Evolutionary conservation across 2,888 invertebrate species (phyloP), one percentile per base, ranked within the genome.

Genomic region (Archips crataeganus): DNA sequence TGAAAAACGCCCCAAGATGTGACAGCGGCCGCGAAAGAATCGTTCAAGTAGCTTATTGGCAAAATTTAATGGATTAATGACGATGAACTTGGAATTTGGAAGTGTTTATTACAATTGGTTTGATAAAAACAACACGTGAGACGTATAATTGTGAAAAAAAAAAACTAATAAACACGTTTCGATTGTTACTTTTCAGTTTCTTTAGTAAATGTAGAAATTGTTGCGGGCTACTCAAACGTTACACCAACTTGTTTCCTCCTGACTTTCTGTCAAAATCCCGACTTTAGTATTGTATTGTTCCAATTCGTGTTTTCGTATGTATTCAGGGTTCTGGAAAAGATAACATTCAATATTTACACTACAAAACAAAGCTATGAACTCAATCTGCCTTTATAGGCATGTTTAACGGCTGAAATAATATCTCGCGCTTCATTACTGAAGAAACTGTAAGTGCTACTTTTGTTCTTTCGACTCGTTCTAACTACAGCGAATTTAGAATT

Each of bases 331-430:
- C 45, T 60, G 34, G 36, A 59, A 45, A 70, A 75, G 70, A 73
- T 67, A 75, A 75, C 75, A 75, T 57, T 66, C 45, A 73, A 70
- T 75, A 73, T 70, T 70, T 70, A 75, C 75, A 73, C 13, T 66
- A 51, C 10, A 68, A 68, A 75, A 75, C 75, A 75, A 75, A 73
- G 73, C 70, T 59, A 70, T 73, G 75, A 70, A 45, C 60, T 49
- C 64, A 67, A 54, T 51, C 51, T 47, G 15, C 47, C 64, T 57
- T 47, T 67, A 70, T n/a, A 64, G 64, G 68, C 15, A 69, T 65
- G 64, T 8, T 69, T 60, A 51, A 69, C 73, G 60, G 60, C 73
- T 74, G 73, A 69, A 74, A 69, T 47, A 74, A 74, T 65, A 74
- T 42, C 32, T 73, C n/a, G 51, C 73, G 69, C 60, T 59, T 51